These are phyloP conservation scores for Onthophagus sagittarius DNA, from an alignment of 2,888 invertebrate species.

Conservation along the genomic window DNA sequence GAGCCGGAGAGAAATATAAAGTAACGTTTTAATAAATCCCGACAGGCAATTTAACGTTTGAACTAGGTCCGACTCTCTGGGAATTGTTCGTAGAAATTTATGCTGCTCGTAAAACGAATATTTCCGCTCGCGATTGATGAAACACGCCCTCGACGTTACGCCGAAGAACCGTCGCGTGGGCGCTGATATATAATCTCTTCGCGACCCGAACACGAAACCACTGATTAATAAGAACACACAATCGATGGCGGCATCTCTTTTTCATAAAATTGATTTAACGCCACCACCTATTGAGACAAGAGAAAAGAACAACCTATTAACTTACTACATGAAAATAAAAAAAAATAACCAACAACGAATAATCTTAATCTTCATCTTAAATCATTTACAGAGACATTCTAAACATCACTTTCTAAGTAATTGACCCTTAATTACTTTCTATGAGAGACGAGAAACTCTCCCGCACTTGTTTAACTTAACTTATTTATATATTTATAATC, in stretches of 20 bases:
- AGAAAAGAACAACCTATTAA: background rate
- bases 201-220: background rate
- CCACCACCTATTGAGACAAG: background rate
- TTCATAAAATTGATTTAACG: background rate
- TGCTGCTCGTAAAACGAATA: background rate
- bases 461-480: too few species aligned
- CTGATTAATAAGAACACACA: conserved; percentile 2
- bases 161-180: background rate
- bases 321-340: too few species aligned
- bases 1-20: background rate
- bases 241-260: conserved; percentile 3
- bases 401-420: too few species aligned
- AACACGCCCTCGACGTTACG: background rate
- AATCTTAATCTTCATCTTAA: too few species aligned
- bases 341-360: too few species aligned
- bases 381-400: too few species aligned
- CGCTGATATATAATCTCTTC: background rate
- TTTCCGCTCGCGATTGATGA: background rate
- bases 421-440: too few species aligned
- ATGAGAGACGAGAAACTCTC: too few species aligned
- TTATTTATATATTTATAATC: too few species aligned
- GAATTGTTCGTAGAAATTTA: background rate
- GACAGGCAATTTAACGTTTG: background rate
- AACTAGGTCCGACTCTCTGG: background rate
- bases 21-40: background rate